Evolutionary conservation across 1,140 invertebrate genomes (phyloP).

Genomic region (Bicyclus anynana): DNA sequence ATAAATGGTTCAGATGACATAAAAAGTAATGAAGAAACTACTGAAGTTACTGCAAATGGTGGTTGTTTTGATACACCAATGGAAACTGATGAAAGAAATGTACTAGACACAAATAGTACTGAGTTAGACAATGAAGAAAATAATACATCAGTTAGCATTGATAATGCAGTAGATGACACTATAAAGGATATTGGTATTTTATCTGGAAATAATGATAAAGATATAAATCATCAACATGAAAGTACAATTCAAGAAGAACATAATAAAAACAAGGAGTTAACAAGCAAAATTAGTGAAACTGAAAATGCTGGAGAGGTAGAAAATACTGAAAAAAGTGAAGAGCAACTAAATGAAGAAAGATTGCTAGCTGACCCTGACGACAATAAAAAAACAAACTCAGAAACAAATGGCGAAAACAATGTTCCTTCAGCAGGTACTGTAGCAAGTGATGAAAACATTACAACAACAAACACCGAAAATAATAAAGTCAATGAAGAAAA

Average conservation of each 20-base stretch:
- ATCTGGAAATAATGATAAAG: constrained; percentile 6
- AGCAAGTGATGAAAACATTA: neutral
- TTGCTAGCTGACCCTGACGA: constrained; percentile 21
- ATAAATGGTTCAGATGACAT: too few species aligned
- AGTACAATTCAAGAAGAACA: neutral
- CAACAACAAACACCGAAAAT: neutral
- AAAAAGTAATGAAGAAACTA: neutral
- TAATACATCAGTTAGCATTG: neutral
- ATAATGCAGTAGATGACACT: neutral
- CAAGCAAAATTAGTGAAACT: constrained; percentile 5
- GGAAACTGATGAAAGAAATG: neutral
- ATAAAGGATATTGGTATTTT: neutral
- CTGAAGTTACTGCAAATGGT: neutral
- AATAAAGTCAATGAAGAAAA: neutral
- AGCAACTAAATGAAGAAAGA: constrained; percentile 20
- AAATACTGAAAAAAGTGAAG: constrained; percentile 11
- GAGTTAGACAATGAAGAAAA: neutral
- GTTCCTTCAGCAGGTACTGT: neutral
- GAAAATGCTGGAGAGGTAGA: constrained; percentile 6
- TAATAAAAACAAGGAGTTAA: constrained; percentile 6
- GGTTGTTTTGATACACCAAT: neutral
- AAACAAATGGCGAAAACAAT: neutral
- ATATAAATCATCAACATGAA: constrained; percentile 3
- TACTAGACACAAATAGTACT: neutral
- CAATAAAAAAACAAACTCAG: neutral